Evolutionary conservation across 2,113 vertebrate genomes (phyloP), one percentile per base, ranked within the genome.

Genomic region (Pachypanchax playfairii): DNA sequence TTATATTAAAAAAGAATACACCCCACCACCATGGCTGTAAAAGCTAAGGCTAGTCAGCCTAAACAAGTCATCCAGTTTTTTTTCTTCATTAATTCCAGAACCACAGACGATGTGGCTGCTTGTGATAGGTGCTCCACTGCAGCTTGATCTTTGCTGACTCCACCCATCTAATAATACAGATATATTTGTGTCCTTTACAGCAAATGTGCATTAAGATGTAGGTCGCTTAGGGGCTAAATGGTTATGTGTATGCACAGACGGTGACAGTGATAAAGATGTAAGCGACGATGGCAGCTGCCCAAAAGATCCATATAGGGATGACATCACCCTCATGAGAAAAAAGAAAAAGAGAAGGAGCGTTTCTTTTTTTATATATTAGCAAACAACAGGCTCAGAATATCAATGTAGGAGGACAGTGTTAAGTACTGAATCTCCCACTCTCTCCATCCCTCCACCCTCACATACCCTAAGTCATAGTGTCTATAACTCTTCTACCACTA

Each of bases 281-380:
- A 83, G 69, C 50, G 61, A 64, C 36, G 49, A 25, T 90, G 88
- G 87, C 85, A 82, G 79, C 78, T 79, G 83, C 88, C 88, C 85
- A 89, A 83, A 77, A 42, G 73, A 83, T 88, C 85, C 79, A 89
- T 88, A 89, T 79, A 83, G 74, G 25, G 71, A 88, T 90, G 88
- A 90, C 87, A 90, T 90, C 88, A 90, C 38, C 53, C 65, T 55
- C 1, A 33, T n/a, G n/a, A n/a, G n/a, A 69, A 51, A 25, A 36
- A 63, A 59, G 48, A 25, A 38, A 51, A n/a, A 25, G 57, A 33
- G 57, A 55, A 39, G 58, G 41, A 52, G 41, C 22, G 17, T 8
- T 39, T 35, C 49, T 73, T 76, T 38, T 31, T 41, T 70, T 66
- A 74, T 24, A 77, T 42, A 9, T 42, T 20, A 10, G 63, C 64